Evolutionary conservation across 2,113 vertebrate species (phyloP).

Genomic region (human): DNA sequence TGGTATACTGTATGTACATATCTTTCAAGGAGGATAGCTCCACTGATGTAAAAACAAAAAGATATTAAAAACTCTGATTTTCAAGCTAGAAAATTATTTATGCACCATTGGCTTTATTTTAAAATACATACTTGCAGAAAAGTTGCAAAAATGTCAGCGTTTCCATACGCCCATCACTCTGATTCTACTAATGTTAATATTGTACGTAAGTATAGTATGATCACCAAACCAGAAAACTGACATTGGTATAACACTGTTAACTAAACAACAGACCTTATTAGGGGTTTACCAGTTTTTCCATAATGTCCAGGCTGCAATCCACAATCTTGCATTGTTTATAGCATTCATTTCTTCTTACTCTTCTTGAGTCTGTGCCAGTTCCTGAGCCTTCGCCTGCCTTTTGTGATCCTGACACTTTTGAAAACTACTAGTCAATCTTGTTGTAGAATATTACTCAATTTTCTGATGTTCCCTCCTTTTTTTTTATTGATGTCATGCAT

Average conservation of each 20-base stretch:
- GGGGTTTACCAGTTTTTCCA: neutral
- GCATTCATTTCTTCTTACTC: fast-evolving
- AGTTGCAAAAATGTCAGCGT: neutral
- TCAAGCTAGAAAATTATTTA: neutral
- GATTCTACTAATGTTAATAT: neutral
- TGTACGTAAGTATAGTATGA: neutral
- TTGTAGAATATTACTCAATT: neutral
- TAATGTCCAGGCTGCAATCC: fast-evolving
- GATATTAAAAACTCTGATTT: neutral
- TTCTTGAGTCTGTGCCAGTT: neutral
- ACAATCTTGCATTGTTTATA: neutral
- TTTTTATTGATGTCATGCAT: fast-evolving
- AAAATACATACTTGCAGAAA: neutral
- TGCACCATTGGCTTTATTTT: neutral
- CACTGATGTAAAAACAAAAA: neutral
- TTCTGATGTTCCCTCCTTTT: neutral
- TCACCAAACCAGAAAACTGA: neutral
- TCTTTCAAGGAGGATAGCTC: neutral
- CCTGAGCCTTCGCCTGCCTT: neutral
- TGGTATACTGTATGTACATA: fast-evolving
- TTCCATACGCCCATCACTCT: neutral
- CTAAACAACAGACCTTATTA: neutral
- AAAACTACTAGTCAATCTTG: neutral
- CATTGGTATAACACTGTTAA: too few relatives aligned
- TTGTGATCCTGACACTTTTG: neutral